Evolutionary conservation across 37 sponge, comb jelly and placozoan species (phyloP).

Genomic region (Hexactinellida sp.): DNA sequence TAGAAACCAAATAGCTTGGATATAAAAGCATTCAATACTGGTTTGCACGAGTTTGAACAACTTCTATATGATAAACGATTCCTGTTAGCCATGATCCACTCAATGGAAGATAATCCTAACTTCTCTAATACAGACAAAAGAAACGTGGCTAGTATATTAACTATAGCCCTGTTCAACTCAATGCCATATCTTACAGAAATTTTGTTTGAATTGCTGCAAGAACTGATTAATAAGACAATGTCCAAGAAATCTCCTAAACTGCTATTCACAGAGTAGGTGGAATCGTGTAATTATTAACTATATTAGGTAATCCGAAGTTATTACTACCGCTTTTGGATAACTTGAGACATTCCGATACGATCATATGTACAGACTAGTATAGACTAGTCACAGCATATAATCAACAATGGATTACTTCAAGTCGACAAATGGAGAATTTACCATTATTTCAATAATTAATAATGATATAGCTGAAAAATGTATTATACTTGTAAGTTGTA

Average conservation of each 20-base stretch:
- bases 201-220: conserved; percentile 35
- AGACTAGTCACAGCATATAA: too few relatives aligned
- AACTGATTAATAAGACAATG: conserved; percentile 44
- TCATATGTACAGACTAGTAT: too few relatives aligned
- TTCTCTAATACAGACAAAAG: conserved; percentile 24
- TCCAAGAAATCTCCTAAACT: conserved; percentile 55
- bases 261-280: conserved; percentile 62
- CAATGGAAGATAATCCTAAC: conserved; percentile 40
- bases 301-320: too few relatives aligned
- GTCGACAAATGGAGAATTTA: too few relatives aligned
- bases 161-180: conserved; percentile 49
- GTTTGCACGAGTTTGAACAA: conserved; percentile 21
- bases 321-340: too few relatives aligned
- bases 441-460: too few relatives aligned
- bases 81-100: conserved; percentile 33
- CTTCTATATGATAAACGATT: conserved; percentile 63
- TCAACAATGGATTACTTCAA: too few relatives aligned
- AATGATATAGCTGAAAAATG: too few relatives aligned
- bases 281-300: too few relatives aligned
- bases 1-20: conserved; percentile 1
- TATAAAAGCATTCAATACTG: background rate
- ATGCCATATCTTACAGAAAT: conserved; percentile 77
- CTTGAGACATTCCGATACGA: too few relatives aligned
- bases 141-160: conserved; percentile 66
- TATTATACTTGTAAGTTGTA: too few relatives aligned